These are phyloP conservation scores for Cheilosia vulpina DNA, from an alignment of 2,888 invertebrate genomes.

Conservation along the genomic window DNA sequence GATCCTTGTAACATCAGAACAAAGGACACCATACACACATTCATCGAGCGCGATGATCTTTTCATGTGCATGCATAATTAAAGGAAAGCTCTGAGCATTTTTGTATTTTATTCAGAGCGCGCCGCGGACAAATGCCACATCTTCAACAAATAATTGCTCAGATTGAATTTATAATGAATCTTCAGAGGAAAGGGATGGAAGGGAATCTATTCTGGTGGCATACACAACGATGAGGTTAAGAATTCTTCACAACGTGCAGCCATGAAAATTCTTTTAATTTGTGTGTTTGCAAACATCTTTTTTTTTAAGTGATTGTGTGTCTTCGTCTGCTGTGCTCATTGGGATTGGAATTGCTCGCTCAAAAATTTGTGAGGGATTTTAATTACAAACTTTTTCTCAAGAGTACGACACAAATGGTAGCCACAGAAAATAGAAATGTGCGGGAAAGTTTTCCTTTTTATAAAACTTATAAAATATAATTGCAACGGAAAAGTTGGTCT, in stretches of 20 bases:
- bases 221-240: conserved; percentile 61
- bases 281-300: conserved; percentile 56
- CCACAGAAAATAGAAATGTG: conserved; percentile 2
- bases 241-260: conserved; percentile 63
- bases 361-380: conserved; percentile 68
- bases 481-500: conserved; percentile 67
- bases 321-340: conserved; percentile 39
- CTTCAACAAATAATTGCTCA: conserved; percentile 72
- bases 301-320: conserved; percentile 52
- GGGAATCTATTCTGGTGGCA: conserved; percentile 17
- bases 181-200: conserved; percentile 26
- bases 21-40: conserved; percentile 56
- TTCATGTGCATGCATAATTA: conserved; percentile 84
- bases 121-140: conserved; percentile 53
- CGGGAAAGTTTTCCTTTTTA: conserved; percentile 13
- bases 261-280: conserved; percentile 59
- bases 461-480: conserved; percentile 68
- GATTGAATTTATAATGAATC: conserved; percentile 72
- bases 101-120: conserved; percentile 43
- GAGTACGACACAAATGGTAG: conserved; percentile 40
- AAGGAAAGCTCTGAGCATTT: conserved; percentile 76
- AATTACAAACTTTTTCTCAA: conserved; percentile 72
- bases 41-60: conserved; percentile 79
- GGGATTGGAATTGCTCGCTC: conserved; percentile 31
- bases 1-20: conserved; percentile 52